Percentiles rank a stretch among this genome's conserved stretches.
phyloP scores from a whole-genome alignment of 2,797 vertebrate genomes.

The Sebastes baramenuke region DNA sequence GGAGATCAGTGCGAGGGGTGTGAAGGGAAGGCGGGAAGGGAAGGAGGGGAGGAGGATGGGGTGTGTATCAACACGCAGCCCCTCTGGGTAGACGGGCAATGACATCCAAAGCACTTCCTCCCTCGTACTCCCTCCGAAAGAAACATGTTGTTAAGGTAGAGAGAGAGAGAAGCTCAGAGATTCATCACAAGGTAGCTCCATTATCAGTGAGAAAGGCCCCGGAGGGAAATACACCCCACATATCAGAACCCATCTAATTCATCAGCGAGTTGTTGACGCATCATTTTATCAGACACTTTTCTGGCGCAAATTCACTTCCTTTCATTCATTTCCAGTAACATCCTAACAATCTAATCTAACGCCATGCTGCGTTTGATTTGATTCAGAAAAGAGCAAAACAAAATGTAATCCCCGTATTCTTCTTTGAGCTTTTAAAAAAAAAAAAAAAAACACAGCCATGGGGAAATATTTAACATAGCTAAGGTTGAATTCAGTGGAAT shows the following conservation, averaged over 20 bases:
- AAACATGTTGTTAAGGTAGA: conserved; percentile 49
- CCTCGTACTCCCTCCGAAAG: conserved; percentile 30
- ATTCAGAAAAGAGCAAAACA: conserved; percentile 39
- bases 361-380: neutral
- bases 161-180: conserved; percentile 14
- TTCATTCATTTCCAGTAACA: conserved; percentile 5
- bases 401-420: conserved; percentile 42
- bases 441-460: conserved; percentile 7
- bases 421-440: conserved; percentile 9
- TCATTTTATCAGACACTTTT: conserved; percentile 47
- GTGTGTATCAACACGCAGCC: conserved; percentile 78
- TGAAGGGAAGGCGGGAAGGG: conserved; percentile 41
- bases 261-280: conserved; percentile 30
- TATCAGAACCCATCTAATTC: conserved; percentile 15
- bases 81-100: conserved; percentile 76
- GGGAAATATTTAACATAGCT: conserved; percentile 76
- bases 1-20: conserved; percentile 57
- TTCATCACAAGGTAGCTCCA: conserved; percentile 40
- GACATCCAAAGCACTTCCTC: conserved; percentile 79
- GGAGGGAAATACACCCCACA: conserved; percentile 14
- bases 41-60: conserved; percentile 38
- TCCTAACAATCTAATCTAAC: neutral
- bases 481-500: conserved; percentile 71
- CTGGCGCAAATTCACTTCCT: conserved; percentile 23
- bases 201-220: conserved; percentile 35